Evolutionary conservation across 2,113 vertebrate species (phyloP).

Genomic region (Leptosomus discolor): DNA sequence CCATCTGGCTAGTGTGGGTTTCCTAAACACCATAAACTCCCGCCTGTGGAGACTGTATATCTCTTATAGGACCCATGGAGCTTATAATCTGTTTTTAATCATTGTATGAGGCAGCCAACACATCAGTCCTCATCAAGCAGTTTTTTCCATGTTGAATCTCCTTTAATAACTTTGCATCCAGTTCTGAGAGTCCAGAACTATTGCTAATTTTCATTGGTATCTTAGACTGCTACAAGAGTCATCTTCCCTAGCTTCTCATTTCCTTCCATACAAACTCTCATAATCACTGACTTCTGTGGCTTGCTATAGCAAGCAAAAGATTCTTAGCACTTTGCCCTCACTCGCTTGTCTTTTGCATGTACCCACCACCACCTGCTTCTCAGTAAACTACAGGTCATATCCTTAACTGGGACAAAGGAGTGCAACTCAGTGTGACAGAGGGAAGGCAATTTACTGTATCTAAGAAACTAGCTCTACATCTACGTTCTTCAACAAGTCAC

Average conservation of each 20-base stretch:
- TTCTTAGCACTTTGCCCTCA: background rate
- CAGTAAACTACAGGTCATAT: background rate
- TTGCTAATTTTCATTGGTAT: background rate
- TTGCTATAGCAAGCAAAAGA: background rate
- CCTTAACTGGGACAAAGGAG: background rate
- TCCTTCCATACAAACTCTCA: background rate
- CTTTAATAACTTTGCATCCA: background rate
- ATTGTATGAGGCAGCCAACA: background rate
- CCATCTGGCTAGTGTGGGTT: conserved; percentile 25
- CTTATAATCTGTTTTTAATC: conserved; percentile 58
- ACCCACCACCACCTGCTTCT: background rate
- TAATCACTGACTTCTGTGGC: background rate
- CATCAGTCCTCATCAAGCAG: conserved; percentile 1
- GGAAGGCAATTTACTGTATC: background rate
- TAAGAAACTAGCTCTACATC: background rate
- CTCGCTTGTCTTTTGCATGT: background rate
- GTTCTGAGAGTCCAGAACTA: background rate
- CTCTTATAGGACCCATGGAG: conserved; percentile 8
- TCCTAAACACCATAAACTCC: conserved; percentile 49
- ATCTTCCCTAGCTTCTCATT: background rate
- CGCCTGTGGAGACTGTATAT: conserved; percentile 23
- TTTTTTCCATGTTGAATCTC: background rate
- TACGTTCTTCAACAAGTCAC: background rate
- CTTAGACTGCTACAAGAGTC: background rate
- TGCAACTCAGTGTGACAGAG: background rate